Evolutionary conservation across 2,797 vertebrate genomes (phyloP).

Genomic region (Adelosebastes latens): DNA sequence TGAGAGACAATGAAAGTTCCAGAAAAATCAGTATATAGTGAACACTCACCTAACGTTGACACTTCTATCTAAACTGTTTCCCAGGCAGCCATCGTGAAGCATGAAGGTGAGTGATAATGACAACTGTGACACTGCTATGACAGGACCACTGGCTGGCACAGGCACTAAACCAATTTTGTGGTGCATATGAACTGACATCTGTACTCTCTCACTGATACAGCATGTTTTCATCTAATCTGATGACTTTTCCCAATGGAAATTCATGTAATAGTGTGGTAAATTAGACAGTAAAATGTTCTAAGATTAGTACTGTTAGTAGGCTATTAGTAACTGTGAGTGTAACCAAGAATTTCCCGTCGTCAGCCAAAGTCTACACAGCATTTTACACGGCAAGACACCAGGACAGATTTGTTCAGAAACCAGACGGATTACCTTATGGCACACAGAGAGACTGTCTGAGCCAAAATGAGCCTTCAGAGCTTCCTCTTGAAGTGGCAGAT

Average conservation of each 20-base stretch:
- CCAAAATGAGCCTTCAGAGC: slow-evolving; percentile 23
- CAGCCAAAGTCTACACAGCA: not conserved
- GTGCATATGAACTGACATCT: slow-evolving; percentile 31
- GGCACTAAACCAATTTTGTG: slow-evolving; percentile 16
- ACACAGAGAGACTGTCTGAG: not conserved
- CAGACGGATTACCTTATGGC: slow-evolving; percentile 35
- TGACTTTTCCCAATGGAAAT: not conserved
- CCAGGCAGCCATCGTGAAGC: slow-evolving; percentile 23
- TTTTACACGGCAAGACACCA: slow-evolving; percentile 11
- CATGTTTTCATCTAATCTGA: not conserved
- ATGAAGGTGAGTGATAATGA: slow-evolving; percentile 60
- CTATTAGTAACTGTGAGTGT: not conserved
- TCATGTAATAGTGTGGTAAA: not conserved
- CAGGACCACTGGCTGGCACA: slow-evolving; percentile 23
- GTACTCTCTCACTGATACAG: not conserved
- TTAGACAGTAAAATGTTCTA: not conserved
- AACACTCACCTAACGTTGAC: slow-evolving; percentile 23
- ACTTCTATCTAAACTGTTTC: slow-evolving; percentile 47
- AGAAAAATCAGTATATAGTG: slow-evolving; percentile 32
- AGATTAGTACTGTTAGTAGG: not conserved
- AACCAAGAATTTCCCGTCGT: not conserved
- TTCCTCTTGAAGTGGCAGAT: not conserved
- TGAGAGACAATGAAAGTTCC: slow-evolving; percentile 49
- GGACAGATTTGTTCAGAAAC: slow-evolving; percentile 29
- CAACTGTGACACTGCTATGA: slow-evolving; percentile 28